Evolutionary conservation across 2,113 vertebrate genomes (phyloP), one percentile per base, ranked within the genome.

Genomic region (Ceyx margarethae): DNA sequence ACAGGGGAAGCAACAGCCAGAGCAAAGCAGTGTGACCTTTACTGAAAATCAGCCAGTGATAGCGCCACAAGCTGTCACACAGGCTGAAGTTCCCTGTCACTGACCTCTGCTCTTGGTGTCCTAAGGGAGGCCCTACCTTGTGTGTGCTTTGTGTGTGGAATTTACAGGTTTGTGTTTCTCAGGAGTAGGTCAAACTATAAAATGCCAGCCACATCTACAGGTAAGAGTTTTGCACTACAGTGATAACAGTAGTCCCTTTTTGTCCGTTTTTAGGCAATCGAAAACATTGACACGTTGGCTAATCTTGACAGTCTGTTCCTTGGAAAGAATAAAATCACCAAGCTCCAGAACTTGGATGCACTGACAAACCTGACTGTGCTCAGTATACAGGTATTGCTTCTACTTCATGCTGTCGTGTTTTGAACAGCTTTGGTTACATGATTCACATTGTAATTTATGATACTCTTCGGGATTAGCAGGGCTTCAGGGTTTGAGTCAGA

Each of bases 321-420:
- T 92, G 99, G 99, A 15, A 99, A 99, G 87, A 99, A 99, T 97
- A 99, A 99, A 97, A 99, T 99, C 96, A 98, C 98, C n/a, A 98
- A 98, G 85, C 97, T 99, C 48, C 99, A 99, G 98, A 99, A 99
- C 94, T 74, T 99, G 92, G 99, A 99, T 35, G 98, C 98, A 0
- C 97, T 99, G 65, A 98, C 98, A 91, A 99, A 96, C 92, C 95
- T 99, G 95, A 98, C 98, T 3, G 98, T 99, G 91, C 98, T 99
- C 96, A 99, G 99, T 69, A 98, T 99, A 97, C 99, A 99, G 99
- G 99, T 99, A 98, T 7, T 4, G 16, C 1, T 15, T 64, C 60
- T 69, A 12, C 73, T 79, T 29, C 12, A 46, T 48, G 5, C 60
- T 61, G 33, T 12, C 12, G 3, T 2, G 9, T 54, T 51, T 56